These are phyloP conservation scores for Rugalucina vietnamica DNA, from an alignment of 2,888 invertebrate genomes.

Conservation along the genomic window DNA sequence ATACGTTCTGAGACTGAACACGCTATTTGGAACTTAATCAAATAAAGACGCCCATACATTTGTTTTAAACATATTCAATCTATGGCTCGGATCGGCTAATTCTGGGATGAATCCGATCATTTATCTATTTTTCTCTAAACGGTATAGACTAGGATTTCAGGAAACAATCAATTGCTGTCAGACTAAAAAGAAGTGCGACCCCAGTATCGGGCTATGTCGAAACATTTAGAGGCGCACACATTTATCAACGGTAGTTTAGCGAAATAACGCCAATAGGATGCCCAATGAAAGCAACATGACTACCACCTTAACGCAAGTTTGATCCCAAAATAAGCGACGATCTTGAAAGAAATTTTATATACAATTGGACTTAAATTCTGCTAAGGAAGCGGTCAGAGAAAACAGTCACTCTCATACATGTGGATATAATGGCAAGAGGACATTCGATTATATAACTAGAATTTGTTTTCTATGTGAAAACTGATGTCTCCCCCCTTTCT, in stretches of 20 bases:
- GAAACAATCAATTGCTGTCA: conserved; percentile 53
- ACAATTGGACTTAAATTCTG: too few species aligned
- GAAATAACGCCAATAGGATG: conserved; percentile 29
- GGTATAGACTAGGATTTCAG: conserved; percentile 93
- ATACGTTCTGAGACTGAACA: conserved; percentile 93
- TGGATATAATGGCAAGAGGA: too few species aligned
- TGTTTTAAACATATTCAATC: conserved; percentile 91
- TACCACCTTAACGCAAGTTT: too few species aligned
- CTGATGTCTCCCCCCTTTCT: too few species aligned
- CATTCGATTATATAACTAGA: too few species aligned
- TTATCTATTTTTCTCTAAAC: conserved; percentile 97
- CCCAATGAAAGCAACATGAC: too few species aligned
- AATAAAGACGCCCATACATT: conserved; percentile 28
- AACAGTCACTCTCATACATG: too few species aligned
- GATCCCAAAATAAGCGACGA: too few species aligned
- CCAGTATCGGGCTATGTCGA: conserved; percentile 33
- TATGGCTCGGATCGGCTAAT: conserved; percentile 97
- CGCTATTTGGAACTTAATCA: conserved; percentile 34
- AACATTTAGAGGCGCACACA: conserved; percentile 37
- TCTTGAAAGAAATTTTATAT: too few species aligned
- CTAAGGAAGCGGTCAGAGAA: too few species aligned
- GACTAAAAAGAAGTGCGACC: conserved; percentile 16
- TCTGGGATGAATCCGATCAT: conserved; percentile 97
- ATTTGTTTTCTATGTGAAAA: too few species aligned
- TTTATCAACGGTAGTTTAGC: conserved; percentile 37